Evolutionary conservation across 2,113 vertebrate species (phyloP).

Genomic region (Xenopus laevis): DNA sequence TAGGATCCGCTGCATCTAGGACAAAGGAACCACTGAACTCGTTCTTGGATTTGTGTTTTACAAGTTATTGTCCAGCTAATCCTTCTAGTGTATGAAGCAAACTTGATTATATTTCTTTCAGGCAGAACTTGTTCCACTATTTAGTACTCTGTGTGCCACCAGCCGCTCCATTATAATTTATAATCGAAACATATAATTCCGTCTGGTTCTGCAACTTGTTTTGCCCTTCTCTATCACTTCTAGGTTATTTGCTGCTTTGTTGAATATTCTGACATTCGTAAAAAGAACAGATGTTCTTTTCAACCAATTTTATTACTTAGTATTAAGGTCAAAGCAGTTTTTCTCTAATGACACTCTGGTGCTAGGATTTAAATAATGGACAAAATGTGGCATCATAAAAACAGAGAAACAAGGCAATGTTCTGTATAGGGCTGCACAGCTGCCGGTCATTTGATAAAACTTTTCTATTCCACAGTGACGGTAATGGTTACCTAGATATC

Average conservation of each 20-base stretch:
- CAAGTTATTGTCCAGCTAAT: no score
- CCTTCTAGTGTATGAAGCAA: no score
- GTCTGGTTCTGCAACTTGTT: neutral
- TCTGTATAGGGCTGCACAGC: neutral
- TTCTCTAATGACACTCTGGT: conserved; percentile 9
- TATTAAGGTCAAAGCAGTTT: conserved; percentile 6
- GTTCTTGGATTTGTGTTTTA: no score
- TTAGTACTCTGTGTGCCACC: neutral
- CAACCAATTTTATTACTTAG: conserved; percentile 5
- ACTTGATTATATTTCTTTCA: no score
- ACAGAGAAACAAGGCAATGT: neutral
- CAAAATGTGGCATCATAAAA: conserved; percentile 5
- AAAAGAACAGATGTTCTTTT: conserved; percentile 13
- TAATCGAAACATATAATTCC: neutral
- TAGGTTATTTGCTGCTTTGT: conserved; percentile 1
- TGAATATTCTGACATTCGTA: neutral
- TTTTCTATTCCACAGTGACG: neutral
- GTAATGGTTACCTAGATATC: neutral
- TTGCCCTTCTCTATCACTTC: neutral
- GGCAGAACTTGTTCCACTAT: no score
- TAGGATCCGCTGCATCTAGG: no score
- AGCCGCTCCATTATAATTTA: neutral
- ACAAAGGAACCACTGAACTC: no score
- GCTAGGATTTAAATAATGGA: conserved; percentile 1
- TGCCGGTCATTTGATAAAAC: neutral